Conservation (phyloP, 1,140 invertebrate genomes). For the Lepidurus arcticus region DNA sequence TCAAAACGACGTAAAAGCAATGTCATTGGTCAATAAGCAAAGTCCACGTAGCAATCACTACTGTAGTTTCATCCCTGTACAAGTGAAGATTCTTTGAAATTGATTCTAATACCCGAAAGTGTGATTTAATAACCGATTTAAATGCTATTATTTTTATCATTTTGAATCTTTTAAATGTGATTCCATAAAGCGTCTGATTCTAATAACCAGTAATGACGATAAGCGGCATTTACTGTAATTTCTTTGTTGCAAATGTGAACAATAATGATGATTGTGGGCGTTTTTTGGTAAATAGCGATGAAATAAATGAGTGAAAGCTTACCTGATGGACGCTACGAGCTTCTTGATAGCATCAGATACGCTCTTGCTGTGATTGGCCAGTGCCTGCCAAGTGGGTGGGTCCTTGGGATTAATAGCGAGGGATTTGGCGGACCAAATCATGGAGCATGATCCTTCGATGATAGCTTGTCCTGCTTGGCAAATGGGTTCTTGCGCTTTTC, state of each 20-base stretch:
- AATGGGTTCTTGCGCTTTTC: constrained; percentile 78
- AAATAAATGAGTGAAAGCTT: constrained; percentile 36
- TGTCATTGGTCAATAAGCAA: too few species aligned
- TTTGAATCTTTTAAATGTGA: too few species aligned
- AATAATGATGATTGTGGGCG: not conserved
- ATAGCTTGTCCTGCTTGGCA: constrained; percentile 72
- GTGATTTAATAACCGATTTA: too few species aligned
- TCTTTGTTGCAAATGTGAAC: not conserved
- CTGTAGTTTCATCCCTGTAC: too few species aligned
- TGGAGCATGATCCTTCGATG: constrained; percentile 74
- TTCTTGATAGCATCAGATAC: constrained; percentile 95
- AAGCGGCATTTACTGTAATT: too few species aligned
- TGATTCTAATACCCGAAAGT: too few species aligned
- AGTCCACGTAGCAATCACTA: too few species aligned
- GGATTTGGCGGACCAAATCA: constrained; percentile 84
- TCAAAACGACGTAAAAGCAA: too few species aligned
- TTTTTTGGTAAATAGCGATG: not conserved
- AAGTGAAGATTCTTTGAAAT: too few species aligned
- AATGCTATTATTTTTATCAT: too few species aligned
- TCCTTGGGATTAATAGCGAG: constrained; percentile 83
- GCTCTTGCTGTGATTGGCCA: constrained; percentile 87
- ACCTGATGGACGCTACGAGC: constrained; percentile 81
- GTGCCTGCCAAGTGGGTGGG: constrained; percentile 84
- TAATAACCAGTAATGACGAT: not conserved
- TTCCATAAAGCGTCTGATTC: not conserved